Conservation (phyloP, 2,797 vertebrate species). For the Rallus crepitans region DNA sequence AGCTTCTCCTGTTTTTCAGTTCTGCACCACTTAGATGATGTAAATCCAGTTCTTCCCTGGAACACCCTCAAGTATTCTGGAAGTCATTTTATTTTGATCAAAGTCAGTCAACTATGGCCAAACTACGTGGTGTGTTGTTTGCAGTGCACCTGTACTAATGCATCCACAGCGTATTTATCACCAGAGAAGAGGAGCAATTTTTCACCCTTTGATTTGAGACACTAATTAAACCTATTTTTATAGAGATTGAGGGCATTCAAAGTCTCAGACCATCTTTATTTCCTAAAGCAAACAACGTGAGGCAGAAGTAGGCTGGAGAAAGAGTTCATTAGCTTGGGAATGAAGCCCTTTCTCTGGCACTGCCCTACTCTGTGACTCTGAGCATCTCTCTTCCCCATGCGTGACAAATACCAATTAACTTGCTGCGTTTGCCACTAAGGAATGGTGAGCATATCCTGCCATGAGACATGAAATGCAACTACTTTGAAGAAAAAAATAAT, state of each 20-base stretch:
- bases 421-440: conserved; percentile 29
- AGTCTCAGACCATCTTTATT: conserved; percentile 15
- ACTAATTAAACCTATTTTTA: conserved; percentile 57
- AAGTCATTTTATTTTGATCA: conserved; percentile 36
- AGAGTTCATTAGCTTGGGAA: conserved; percentile 49
- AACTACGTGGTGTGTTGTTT: background rate
- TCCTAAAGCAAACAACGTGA: conserved; percentile 31
- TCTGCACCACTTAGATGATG: background rate
- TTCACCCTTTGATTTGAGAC: conserved; percentile 32
- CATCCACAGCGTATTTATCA: conserved; percentile 13
- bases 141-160: conserved; percentile 2
- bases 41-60: conserved; percentile 14
- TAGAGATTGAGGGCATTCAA: background rate
- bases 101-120: conserved; percentile 27
- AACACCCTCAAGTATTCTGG: conserved; percentile 17
- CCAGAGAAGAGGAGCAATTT: background rate
- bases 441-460: conserved; percentile 49
- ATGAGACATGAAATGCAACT: conserved; percentile 53
- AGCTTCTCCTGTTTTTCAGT: background rate
- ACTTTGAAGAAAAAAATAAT: background rate
- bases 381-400: conserved; percentile 51
- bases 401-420: conserved; percentile 66
- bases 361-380: conserved; percentile 56
- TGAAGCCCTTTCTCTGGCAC: conserved; percentile 34
- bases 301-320: conserved; percentile 11